A percentile compares a stretch with the other conserved stretches of the same genome.
These are phyloP conservation scores for Seriola dumerili DNA, from an alignment of 2,113 vertebrate genomes.

Conservation along the genomic window DNA sequence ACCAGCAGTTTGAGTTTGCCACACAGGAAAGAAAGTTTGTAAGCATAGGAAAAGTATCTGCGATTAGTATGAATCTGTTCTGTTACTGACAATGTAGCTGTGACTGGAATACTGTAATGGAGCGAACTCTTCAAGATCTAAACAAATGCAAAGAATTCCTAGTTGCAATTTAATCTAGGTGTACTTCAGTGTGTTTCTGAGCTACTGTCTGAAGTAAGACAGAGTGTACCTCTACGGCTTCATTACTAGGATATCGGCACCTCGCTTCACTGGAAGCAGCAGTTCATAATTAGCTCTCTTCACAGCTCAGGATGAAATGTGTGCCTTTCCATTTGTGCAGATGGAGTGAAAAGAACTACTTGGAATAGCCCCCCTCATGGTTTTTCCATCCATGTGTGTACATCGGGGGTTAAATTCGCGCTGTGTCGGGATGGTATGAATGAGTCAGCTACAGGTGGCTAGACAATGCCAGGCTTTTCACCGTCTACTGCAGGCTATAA, in stretches of 20 bases:
- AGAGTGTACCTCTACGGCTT: not conserved
- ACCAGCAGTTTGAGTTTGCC: not conserved
- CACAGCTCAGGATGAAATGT: conserved; percentile 26
- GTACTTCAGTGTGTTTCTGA: not conserved
- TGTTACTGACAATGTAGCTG: not conserved
- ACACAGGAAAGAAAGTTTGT: not conserved
- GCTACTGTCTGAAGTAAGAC: not conserved
- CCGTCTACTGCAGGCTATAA: not conserved
- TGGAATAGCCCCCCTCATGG: conserved; percentile 17
- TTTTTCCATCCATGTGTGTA: conserved; percentile 32
- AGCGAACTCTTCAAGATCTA: not conserved
- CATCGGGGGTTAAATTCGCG: conserved; percentile 18
- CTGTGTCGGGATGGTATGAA: conserved; percentile 19
- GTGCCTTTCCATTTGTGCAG: conserved; percentile 39
- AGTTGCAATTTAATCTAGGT: not conserved
- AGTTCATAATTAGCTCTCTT: conserved; percentile 39
- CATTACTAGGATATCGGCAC: conserved; percentile 13
- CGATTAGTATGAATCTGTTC: not conserved
- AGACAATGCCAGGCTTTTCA: conserved; percentile 26
- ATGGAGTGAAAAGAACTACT: conserved; percentile 33
- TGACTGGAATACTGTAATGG: not conserved
- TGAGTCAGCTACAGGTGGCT: conserved; percentile 68
- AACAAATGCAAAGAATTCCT: too few relatives aligned
- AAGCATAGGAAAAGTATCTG: not conserved
- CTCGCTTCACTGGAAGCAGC: conserved; percentile 28